Conservation (phyloP, 2,797 vertebrate genomes). For the Parauchenoglanis ngamensis region DNA sequence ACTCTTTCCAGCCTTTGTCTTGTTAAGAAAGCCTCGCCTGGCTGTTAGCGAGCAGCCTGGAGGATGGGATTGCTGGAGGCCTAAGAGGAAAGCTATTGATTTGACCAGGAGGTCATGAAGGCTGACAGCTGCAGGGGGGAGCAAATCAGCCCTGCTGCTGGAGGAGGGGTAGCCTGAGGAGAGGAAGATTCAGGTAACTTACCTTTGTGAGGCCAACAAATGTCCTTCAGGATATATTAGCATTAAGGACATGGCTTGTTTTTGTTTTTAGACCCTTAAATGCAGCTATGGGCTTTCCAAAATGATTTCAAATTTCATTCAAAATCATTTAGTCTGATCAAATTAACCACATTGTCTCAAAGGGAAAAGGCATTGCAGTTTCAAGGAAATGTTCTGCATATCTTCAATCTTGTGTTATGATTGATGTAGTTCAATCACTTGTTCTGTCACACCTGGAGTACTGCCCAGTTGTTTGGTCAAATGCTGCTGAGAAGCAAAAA, state of each 20-base stretch:
- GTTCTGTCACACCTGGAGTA: no score
- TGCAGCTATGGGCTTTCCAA: neutral
- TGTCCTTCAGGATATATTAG: conserved; percentile 27
- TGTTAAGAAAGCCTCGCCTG: conserved; percentile 33
- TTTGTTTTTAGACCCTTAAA: neutral
- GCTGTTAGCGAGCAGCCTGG: conserved; percentile 40
- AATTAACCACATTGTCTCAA: no score
- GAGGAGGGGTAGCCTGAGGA: conserved; percentile 41
- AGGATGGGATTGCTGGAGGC: conserved; percentile 47
- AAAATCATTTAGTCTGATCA: no score
- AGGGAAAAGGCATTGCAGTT: no score
- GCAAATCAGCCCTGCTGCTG: conserved; percentile 41
- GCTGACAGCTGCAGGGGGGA: conserved; percentile 55
- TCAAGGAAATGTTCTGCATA: no score
- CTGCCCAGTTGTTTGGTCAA: no score
- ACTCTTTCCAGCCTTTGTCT: conserved; percentile 29
- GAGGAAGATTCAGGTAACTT: conserved; percentile 45
- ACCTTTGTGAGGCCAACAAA: conserved; percentile 39
- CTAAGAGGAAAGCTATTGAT: conserved; percentile 57
- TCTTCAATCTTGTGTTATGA: no score
- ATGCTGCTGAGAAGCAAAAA: no score
- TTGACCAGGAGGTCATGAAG: conserved; percentile 53
- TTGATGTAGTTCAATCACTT: no score
- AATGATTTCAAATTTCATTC: neutral
- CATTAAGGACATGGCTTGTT: neutral